Percentiles rank a stretch among this genome's conserved stretches.
Conservation (phyloP, 2,888 invertebrate genomes). For the Helicoverpa assulta region DNA sequence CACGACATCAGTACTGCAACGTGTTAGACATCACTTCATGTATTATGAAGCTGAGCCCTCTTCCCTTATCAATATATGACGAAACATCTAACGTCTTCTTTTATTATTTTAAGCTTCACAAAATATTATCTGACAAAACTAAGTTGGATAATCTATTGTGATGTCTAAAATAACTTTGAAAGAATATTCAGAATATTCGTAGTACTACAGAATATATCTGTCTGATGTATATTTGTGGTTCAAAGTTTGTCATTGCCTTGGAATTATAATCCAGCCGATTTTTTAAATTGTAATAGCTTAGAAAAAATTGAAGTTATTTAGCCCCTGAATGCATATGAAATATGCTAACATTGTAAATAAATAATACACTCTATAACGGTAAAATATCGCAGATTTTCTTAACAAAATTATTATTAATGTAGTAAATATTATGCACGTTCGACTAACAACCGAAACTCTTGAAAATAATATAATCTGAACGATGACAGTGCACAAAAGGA, state of each 20-base stretch:
- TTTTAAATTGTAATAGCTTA: too few relatives aligned
- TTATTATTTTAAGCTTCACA: too few relatives aligned
- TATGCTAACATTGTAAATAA: slow-evolving; percentile 38
- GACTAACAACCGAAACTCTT: slow-evolving; percentile 40
- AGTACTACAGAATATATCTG: too few relatives aligned
- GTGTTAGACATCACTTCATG: neutral
- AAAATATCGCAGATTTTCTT: slow-evolving; percentile 37
- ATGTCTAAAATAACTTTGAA: too few relatives aligned
- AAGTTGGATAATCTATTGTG: too few relatives aligned
- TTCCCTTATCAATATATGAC: too few relatives aligned
- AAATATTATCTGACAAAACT: too few relatives aligned
- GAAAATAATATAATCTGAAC: slow-evolving; percentile 10
- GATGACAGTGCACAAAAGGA: slow-evolving; percentile 20
- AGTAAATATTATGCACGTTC: slow-evolving; percentile 52
- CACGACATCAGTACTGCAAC: neutral
- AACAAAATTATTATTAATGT: slow-evolving; percentile 30
- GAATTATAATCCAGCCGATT: neutral
- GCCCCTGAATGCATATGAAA: neutral
- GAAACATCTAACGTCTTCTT: too few relatives aligned
- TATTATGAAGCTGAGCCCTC: neutral
- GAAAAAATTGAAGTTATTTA: neutral
- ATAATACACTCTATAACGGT: slow-evolving; percentile 18
- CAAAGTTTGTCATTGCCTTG: neutral
- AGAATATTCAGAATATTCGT: too few relatives aligned
- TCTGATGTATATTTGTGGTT: slow-evolving; percentile 1